These are phyloP conservation scores for Agonopterix heracliana DNA, from an alignment of 2,888 invertebrate species.

Conservation along the genomic window DNA sequence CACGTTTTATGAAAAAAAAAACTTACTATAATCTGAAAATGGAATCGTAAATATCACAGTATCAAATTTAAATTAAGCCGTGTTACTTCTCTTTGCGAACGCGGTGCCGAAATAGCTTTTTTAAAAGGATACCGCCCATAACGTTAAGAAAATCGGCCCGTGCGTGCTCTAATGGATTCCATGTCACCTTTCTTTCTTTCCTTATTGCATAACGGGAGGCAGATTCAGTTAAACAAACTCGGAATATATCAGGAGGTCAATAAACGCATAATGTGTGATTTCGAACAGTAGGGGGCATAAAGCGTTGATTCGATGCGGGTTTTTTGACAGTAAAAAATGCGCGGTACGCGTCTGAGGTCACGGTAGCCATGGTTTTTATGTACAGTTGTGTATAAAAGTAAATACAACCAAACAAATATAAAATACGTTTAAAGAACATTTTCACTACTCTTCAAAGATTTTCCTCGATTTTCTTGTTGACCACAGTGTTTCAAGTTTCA, in stretches of 20 bases:
- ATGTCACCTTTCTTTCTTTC: conserved; percentile 26
- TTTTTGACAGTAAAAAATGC: conserved; percentile 21
- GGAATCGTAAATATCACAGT: conserved; percentile 31
- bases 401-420: neutral
- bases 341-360: conserved; percentile 11
- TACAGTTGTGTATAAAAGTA: neutral
- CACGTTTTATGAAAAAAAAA: conserved; percentile 4
- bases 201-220: conserved; percentile 45
- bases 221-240: conserved; percentile 11
- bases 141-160: neutral
- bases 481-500: no score
- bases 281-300: conserved; percentile 24
- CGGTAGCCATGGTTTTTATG: conserved; percentile 7
- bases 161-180: conserved; percentile 34
- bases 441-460: no score
- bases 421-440: no score
- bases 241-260: conserved; percentile 31
- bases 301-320: conserved; percentile 21
- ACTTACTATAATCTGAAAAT: conserved; percentile 8
- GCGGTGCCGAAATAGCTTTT: conserved; percentile 21
- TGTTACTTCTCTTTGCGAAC: conserved; percentile 25
- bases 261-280: conserved; percentile 23
- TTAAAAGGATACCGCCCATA: neutral
- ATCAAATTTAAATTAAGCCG: conserved; percentile 48
- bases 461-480: no score